Evolutionary conservation across 2,888 invertebrate genomes (phyloP).

Genomic region (Eilema griseolum): DNA sequence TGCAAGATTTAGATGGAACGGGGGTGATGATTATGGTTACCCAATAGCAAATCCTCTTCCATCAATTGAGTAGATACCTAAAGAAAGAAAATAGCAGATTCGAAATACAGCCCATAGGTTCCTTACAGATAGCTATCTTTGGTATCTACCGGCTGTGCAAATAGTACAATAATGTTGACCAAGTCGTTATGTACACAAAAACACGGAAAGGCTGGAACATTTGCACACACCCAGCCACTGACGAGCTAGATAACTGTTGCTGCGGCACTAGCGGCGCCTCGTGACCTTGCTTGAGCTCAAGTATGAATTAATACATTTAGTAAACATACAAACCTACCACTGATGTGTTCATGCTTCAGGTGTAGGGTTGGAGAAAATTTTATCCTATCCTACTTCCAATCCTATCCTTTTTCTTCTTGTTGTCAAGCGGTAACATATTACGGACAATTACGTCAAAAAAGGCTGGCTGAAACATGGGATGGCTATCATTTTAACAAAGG

Average conservation of each 20-base stretch:
- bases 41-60: neutral
- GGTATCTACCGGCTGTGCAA: slow-evolving; percentile 16
- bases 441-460: too few relatives aligned
- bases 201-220: slow-evolving; percentile 25
- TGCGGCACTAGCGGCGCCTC: neutral
- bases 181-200: slow-evolving; percentile 25
- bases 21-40: too few relatives aligned
- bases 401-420: too few relatives aligned
- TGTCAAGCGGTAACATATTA: too few relatives aligned
- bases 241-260: neutral
- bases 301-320: neutral
- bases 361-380: too few relatives aligned
- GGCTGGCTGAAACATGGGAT: neutral
- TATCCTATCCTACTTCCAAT: too few relatives aligned
- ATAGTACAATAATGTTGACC: slow-evolving; percentile 13
- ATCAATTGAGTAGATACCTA: neutral
- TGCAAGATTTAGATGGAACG: too few relatives aligned
- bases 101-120: neutral
- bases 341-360: neutral
- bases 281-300: neutral
- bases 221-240: slow-evolving; percentile 16
- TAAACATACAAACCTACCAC: neutral
- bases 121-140: neutral
- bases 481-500: neutral
- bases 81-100: neutral